These are phyloP conservation scores for Atherinomorus stipes DNA, from an alignment of 2,113 vertebrate species.

Conservation along the genomic window DNA sequence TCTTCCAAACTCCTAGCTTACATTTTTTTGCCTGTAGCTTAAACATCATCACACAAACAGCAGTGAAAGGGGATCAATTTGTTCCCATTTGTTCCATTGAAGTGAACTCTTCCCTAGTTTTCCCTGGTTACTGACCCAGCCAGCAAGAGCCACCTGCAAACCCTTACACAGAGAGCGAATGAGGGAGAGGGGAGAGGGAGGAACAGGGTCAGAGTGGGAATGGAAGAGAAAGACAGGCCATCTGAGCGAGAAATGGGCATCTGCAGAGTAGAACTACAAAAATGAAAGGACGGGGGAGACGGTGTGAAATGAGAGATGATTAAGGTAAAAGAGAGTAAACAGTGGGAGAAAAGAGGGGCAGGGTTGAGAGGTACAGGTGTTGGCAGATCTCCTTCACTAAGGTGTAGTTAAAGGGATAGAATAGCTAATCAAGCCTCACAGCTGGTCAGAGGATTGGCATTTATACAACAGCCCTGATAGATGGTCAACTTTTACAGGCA, in stretches of 20 bases:
- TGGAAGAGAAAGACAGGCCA: conserved; percentile 42
- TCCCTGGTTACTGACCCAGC: conserved; percentile 77
- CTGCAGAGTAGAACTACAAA: conserved; percentile 42
- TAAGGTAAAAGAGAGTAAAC: background rate
- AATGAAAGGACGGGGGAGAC: conserved; percentile 3
- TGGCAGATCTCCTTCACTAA: conserved; percentile 30
- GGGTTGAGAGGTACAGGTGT: conserved; percentile 49
- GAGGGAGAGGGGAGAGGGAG: conserved; percentile 24
- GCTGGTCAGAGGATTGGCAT: conserved; percentile 45
- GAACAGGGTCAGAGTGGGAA: conserved; percentile 47
- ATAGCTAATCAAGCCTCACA: conserved; percentile 38
- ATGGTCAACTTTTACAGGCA: conserved; percentile 43
- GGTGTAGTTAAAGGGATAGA: conserved; percentile 43
- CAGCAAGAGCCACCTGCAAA: conserved; percentile 77
- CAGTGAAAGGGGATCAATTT: conserved; percentile 75
- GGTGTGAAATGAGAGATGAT: conserved; percentile 3
- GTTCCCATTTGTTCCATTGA: conserved; percentile 75
- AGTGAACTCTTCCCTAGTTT: conserved; percentile 83
- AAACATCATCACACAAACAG: conserved; percentile 53
- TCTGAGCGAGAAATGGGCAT: conserved; percentile 56
- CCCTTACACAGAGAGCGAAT: conserved; percentile 61
- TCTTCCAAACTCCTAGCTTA: conserved; percentile 5
- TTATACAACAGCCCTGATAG: conserved; percentile 43
- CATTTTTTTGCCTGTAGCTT: conserved; percentile 44
- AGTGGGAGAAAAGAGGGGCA: conserved; percentile 2